Conservation (phyloP, 2,888 invertebrate species). For the Caradrina kadenii region DNA sequence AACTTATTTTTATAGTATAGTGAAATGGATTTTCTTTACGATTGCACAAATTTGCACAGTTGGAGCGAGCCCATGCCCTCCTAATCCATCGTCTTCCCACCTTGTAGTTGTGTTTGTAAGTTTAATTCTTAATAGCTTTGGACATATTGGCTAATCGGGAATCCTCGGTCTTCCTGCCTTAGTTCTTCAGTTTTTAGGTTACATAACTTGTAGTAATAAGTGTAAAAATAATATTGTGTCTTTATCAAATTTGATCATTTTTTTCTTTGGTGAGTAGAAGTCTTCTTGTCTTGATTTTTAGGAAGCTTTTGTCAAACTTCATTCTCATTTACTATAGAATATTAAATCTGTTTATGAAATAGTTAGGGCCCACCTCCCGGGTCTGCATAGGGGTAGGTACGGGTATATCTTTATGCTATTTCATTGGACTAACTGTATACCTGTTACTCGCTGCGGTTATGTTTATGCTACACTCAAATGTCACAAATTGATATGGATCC, state of each 20-base stretch:
- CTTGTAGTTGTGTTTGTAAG: conserved; percentile 33
- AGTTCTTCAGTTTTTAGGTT: conserved; percentile 6
- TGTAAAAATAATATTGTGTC: neutral
- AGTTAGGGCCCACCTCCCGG: neutral
- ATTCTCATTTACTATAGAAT: no score
- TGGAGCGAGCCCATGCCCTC: conserved; percentile 46
- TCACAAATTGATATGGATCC: no score
- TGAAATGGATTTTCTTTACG: conserved; percentile 22
- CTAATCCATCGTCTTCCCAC: conserved; percentile 49
- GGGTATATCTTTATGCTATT: no score
- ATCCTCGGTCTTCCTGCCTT: conserved; percentile 37
- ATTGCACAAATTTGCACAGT: conserved; percentile 36
- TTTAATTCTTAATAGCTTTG: conserved; percentile 36
- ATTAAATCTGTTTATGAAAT: neutral
- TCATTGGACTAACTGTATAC: no score
- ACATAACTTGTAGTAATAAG: neutral
- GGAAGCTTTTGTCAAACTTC: no score
- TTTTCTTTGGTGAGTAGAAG: no score
- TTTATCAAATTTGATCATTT: no score
- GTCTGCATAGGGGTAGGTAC: no score
- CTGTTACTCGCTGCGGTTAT: no score
- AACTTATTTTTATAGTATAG: conserved; percentile 5
- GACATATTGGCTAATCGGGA: conserved; percentile 26
- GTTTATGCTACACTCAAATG: no score
- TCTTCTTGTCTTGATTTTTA: no score